Base-by-base conservation (phyloP, 2,113 vertebrate genomes). In the Gambusia holbrooki region DNA sequence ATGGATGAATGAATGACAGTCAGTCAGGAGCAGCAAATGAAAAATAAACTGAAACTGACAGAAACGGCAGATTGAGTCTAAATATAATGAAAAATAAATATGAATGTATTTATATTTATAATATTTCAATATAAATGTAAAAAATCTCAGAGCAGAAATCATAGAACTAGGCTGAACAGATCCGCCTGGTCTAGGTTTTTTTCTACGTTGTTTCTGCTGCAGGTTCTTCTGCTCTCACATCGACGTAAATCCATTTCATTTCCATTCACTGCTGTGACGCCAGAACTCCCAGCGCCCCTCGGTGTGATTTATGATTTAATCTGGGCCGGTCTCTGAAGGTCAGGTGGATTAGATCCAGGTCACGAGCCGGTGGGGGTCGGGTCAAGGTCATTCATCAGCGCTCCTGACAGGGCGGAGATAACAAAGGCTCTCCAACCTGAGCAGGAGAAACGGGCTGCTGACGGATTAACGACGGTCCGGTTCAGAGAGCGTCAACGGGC, bases 221-320 rank as follows among this genome's bases (percentile, higher is more conserved):
- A 54, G 51, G 8, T 19, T n/a, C 51, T 22, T 62, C 51, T 32
- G n/a, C 29, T 54, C 5, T 11, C 13, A 33, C 68, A 35, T 29
- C 54, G 35, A n/a, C 6, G 5, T 11, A 40, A 15, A 77, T 58
- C 58, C 3, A 63, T 75, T 66, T 71, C 15, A 45, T 37, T 68
- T 68, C 33, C 30, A 15, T 58, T 15, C 62, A 64, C 66, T 32
- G 14, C 66, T 67, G 33, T 61, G 77, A 71, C 54, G 66, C 54
- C 74, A 54, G 19, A 64, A 35, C 77, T 87, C 71, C 74, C 71
- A 78, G 67, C 78, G 76, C 71, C 71, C 75, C 64, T 67, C 9
- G 3, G 1, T 63, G 63, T 87, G 85, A 87, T 82, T 84, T 80
- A 82, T 66, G 60, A 76, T 87, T 76, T 82, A 82, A 82, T 84